Evolutionary conservation across 1,140 invertebrate species (phyloP).

Genomic region (Drosophila arawakana): DNA sequence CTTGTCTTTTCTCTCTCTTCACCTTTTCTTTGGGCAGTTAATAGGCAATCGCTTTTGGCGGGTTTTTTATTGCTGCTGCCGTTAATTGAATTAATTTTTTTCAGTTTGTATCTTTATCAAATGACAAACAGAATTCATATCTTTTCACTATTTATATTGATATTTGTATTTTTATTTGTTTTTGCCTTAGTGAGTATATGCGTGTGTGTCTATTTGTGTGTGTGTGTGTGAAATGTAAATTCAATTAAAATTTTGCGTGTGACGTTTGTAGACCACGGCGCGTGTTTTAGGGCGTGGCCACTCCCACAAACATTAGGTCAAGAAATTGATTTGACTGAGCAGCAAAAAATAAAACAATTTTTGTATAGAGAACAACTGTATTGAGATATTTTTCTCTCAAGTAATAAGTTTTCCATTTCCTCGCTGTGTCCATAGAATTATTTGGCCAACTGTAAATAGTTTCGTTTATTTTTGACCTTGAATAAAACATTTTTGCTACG

Average conservation of each 20-base stretch:
- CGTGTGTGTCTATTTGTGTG: neutral
- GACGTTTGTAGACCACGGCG: constrained; percentile 52
- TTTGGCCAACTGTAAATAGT: constrained; percentile 12
- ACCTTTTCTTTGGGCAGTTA: constrained; percentile 21
- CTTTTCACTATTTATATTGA: constrained; percentile 47
- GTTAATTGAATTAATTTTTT: constrained; percentile 78
- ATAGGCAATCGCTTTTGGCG: constrained; percentile 49
- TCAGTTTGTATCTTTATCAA: constrained; percentile 58
- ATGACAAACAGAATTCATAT: constrained; percentile 53
- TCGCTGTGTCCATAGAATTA: neutral
- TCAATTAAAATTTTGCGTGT: constrained; percentile 79
- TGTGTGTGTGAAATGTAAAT: constrained; percentile 65
- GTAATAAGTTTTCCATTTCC: neutral
- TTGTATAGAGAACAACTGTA: constrained; percentile 16
- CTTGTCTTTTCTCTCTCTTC: too few relatives aligned
- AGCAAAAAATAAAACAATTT: too few relatives aligned
- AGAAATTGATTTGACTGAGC: too few relatives aligned
- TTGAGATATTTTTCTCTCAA: neutral
- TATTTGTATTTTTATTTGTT: constrained; percentile 5
- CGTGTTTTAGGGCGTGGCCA: constrained; percentile 39
- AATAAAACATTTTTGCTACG: constrained; percentile 65
- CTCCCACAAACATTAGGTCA: constrained; percentile 56
- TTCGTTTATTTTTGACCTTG: constrained; percentile 58
- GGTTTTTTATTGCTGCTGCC: constrained; percentile 61
- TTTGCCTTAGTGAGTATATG: neutral